Conservation (phyloP, 2,888 invertebrate genomes). For the Hedychridium roseum region DNA sequence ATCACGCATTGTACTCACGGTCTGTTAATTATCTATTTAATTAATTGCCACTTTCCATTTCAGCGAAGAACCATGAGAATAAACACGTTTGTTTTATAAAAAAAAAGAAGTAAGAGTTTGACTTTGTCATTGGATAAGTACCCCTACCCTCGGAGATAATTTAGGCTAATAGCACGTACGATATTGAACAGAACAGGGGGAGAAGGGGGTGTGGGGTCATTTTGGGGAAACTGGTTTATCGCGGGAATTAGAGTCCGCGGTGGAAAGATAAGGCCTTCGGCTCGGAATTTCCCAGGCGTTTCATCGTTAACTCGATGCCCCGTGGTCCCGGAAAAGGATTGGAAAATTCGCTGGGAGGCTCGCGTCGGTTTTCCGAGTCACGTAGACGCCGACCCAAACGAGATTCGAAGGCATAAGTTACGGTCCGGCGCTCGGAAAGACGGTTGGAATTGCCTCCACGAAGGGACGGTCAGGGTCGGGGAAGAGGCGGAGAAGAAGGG, state of each 20-base stretch:
- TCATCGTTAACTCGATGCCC: too few species aligned
- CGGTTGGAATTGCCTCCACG: slow-evolving; percentile 28
- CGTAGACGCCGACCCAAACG: slow-evolving; percentile 26
- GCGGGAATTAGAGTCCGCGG: too few species aligned
- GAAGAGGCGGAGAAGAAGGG: background rate
- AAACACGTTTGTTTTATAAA: slow-evolving; percentile 50
- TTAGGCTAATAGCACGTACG: too few species aligned
- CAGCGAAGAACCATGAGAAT: slow-evolving; percentile 46
- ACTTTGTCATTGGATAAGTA: too few species aligned
- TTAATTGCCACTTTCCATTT: slow-evolving; percentile 47
- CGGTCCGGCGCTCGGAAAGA: slow-evolving; percentile 17
- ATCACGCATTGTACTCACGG: slow-evolving; percentile 44
- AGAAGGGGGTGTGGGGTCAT: too few species aligned
- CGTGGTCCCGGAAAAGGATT: slow-evolving; percentile 5
- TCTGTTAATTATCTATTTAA: slow-evolving; percentile 46
- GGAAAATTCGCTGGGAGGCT: slow-evolving; percentile 19
- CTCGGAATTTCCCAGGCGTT: too few species aligned
- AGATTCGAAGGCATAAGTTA: slow-evolving; percentile 38
- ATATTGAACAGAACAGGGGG: too few species aligned
- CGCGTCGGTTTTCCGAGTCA: slow-evolving; percentile 30
- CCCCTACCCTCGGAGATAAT: too few species aligned
- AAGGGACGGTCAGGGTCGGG: slow-evolving; percentile 14
- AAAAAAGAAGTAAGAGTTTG: slow-evolving; percentile 13
- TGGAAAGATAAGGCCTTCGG: too few species aligned
- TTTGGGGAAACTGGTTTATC: too few species aligned